Evolutionary conservation across 2,797 vertebrate species (phyloP).

Genomic region (Perodicticus potto): DNA sequence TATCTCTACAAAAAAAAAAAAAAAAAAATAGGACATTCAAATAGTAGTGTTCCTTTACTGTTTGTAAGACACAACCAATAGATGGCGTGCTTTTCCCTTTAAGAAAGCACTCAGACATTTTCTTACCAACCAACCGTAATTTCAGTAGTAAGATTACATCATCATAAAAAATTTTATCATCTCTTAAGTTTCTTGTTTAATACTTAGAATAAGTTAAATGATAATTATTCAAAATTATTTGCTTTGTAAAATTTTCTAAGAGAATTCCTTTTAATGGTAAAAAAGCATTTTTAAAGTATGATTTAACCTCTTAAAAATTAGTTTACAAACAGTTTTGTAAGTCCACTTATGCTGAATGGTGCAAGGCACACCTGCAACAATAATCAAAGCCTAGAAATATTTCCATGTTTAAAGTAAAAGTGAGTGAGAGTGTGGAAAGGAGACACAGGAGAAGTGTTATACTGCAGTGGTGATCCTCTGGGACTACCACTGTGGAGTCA

Average conservation of each 20-base stretch:
- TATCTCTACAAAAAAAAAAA: no score
- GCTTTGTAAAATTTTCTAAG: constrained; percentile 9
- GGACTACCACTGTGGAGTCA: not conserved
- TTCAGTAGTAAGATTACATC: not conserved
- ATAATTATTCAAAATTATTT: constrained; percentile 34
- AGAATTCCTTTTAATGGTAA: constrained; percentile 48
- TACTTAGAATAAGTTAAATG: not conserved
- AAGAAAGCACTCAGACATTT: not conserved
- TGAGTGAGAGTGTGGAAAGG: not conserved
- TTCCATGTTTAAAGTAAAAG: not conserved
- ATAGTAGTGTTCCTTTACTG: not conserved
- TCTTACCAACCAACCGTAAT: not conserved
- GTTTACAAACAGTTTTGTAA: not conserved
- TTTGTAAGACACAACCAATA: constrained; percentile 60
- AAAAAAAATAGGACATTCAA: not conserved
- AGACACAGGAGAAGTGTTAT: not conserved
- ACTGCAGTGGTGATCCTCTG: not conserved
- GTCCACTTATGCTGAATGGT: not conserved
- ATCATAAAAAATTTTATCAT: constrained; percentile 22
- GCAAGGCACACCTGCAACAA: not conserved
- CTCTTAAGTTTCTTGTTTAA: constrained; percentile 52
- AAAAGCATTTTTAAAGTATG: not conserved
- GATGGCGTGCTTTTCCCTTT: constrained; percentile 53
- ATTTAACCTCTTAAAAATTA: constrained; percentile 54
- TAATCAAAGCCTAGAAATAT: not conserved